Evolutionary conservation across 1,140 invertebrate species (phyloP), one percentile per base, ranked within the genome.

Genomic region (Eupristina koningsbergeri): DNA sequence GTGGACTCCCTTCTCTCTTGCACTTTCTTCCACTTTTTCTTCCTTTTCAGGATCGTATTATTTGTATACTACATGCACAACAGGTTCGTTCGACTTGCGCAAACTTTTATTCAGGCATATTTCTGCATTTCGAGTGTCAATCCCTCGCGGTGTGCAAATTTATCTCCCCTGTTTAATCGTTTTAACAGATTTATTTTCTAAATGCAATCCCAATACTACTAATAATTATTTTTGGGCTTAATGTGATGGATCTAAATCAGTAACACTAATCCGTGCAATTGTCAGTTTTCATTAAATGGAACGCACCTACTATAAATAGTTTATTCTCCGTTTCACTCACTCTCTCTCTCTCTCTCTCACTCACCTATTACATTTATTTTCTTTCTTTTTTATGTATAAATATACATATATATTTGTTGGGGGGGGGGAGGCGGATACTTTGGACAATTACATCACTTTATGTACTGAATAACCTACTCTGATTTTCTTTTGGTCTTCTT

Each of bases 81-180:
- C 71, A 74, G 71, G 71, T 74, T 74, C 71, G 71, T 74, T 74
- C 71, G 71, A 45, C 29, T 74, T 19, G 1, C 2, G 1, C 2
- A 2, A 36, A 15, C 8, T 36, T n/a, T 67, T n/a, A 17, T 67
- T 11, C 64, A 31, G 8, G 5, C 3, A 11, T 67, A 31, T 31
- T 0, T 36, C 13, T 36, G 64, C 64, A 36, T 19, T 67, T 19
- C n/a, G n/a, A n/a, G n/a, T n/a, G n/a, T n/a, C n/a, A n/a, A n/a
- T n/a, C n/a, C n/a, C n/a, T n/a, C n/a, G n/a, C n/a, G n/a, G n/a
- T n/a, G n/a, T n/a, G n/a, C n/a, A n/a, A n/a, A 19, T 17, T 53
- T 53, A 53, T 19, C 11, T 17, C 7, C 19, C 15, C 11, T 19
- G 11, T 17, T 53, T 19, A 9, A 9, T 15, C 3, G 9, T 53